These are phyloP conservation scores for Centruroides sculpturatus DNA, from an alignment of 1,140 invertebrate genomes.

Conservation along the genomic window DNA sequence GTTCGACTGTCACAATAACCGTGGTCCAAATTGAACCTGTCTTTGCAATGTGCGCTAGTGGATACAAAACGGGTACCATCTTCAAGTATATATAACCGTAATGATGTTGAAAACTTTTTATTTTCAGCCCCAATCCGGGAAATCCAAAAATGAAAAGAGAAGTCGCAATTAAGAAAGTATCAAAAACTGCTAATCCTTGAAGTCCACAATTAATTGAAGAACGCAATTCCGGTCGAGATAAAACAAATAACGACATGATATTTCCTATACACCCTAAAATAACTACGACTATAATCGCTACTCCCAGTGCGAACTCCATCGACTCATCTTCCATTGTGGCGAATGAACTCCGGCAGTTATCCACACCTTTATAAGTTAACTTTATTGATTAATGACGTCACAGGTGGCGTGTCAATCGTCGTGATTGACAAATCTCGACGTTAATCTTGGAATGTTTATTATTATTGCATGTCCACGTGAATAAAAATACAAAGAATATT, in stretches of 20 bases:
- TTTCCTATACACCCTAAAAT: slow-evolving; percentile 8
- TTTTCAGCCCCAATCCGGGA: background rate
- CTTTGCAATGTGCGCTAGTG: slow-evolving; percentile 67
- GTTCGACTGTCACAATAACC: slow-evolving; percentile 83
- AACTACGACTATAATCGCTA: background rate
- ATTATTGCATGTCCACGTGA: no score
- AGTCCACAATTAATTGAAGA: slow-evolving; percentile 12
- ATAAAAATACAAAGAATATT: no score
- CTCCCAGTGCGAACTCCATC: slow-evolving; percentile 3
- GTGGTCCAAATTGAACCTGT: slow-evolving; percentile 91
- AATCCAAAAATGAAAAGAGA: slow-evolving; percentile 8
- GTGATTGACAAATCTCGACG: no score
- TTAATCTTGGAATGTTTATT: no score
- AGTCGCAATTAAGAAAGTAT: slow-evolving; percentile 7
- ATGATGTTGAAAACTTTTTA: no score
- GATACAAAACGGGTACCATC: slow-evolving; percentile 67
- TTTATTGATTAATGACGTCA: no score
- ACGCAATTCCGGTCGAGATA: slow-evolving; percentile 9
- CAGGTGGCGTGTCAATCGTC: no score
- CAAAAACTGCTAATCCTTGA: slow-evolving; percentile 12
- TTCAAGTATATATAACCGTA: no score
- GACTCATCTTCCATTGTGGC: background rate
- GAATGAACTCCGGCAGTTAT: background rate
- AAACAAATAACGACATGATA: slow-evolving; percentile 7
- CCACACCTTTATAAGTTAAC: background rate